These are phyloP conservation scores for Cyprinodon variegatus DNA, from an alignment of 2,113 vertebrate genomes.

Conservation along the genomic window DNA sequence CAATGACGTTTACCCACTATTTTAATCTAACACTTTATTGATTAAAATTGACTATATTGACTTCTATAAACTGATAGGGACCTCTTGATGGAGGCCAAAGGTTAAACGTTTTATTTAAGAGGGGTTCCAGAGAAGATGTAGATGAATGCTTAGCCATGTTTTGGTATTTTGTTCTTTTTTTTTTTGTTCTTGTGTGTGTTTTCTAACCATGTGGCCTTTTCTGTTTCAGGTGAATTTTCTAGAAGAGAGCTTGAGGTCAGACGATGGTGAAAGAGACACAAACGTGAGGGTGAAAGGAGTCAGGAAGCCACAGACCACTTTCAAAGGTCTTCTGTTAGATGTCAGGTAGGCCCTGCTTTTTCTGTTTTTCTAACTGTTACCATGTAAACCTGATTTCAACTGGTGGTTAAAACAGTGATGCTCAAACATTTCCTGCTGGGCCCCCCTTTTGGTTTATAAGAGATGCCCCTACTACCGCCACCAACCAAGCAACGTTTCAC, in stretches of 20 bases:
- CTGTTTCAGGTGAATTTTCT: conserved; percentile 84
- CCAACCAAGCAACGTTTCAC: no score
- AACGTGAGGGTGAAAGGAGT: conserved; percentile 82
- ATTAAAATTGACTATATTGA: conserved; percentile 15
- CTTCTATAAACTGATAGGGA: conserved; percentile 31
- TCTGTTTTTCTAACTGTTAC: not conserved
- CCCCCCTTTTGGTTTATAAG: no score
- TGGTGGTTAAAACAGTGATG: no score
- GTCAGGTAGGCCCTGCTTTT: conserved; percentile 85
- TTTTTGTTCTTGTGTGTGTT: not conserved
- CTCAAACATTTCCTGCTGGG: no score
- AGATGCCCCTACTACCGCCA: no score
- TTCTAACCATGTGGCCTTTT: conserved; percentile 59
- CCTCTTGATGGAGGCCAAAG: conserved; percentile 25
- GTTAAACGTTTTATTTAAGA: conserved; percentile 28
- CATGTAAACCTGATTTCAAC: no score
- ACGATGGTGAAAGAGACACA: conserved; percentile 86
- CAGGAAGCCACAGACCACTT: conserved; percentile 88
- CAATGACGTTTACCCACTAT: not conserved
- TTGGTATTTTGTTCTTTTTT: not conserved
- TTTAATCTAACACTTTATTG: conserved; percentile 15
- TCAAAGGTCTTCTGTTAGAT: conserved; percentile 91
- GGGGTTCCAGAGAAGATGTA: conserved; percentile 20
- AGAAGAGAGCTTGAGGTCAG: conserved; percentile 85
- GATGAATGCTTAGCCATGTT: not conserved